Evolutionary conservation across 2,113 vertebrate species (phyloP).

Genomic region (Eurypyga helias): DNA sequence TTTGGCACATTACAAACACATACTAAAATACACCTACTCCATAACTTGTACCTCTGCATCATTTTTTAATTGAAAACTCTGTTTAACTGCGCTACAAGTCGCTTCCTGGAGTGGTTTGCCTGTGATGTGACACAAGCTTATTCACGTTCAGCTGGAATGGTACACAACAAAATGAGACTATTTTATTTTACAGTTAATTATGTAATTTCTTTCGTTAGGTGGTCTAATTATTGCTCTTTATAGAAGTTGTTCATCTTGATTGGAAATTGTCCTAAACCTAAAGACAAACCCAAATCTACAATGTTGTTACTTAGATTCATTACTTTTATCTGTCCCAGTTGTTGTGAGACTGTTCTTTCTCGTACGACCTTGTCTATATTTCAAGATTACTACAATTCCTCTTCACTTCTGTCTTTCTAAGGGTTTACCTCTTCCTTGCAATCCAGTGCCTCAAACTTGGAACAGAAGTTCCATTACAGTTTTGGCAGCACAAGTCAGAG

Average conservation of each 20-base stretch:
- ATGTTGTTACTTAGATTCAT: not conserved
- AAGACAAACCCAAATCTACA: not conserved
- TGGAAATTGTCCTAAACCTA: not conserved
- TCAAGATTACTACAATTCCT: not conserved
- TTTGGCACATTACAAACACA: not conserved
- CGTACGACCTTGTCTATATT: not conserved
- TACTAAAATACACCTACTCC: not conserved
- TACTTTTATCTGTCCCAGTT: not conserved
- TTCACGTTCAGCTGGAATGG: not conserved
- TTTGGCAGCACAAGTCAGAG: not conserved
- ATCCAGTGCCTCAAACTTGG: not conserved
- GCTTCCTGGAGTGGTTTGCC: not conserved
- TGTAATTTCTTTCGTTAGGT: not conserved
- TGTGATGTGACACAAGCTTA: fast-evolving
- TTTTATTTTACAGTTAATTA: not conserved
- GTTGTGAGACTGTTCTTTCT: not conserved
- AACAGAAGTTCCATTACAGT: not conserved
- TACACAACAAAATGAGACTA: not conserved
- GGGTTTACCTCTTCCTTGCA: not conserved
- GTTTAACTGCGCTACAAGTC: not conserved
- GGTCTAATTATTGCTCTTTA: not conserved
- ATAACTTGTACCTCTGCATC: not conserved
- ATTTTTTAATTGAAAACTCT: not conserved
- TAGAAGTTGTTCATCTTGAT: not conserved
- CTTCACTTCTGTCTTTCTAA: not conserved